These are phyloP conservation scores for Odontomachus brunneus DNA, from an alignment of 1,140 invertebrate species.

Conservation along the genomic window DNA sequence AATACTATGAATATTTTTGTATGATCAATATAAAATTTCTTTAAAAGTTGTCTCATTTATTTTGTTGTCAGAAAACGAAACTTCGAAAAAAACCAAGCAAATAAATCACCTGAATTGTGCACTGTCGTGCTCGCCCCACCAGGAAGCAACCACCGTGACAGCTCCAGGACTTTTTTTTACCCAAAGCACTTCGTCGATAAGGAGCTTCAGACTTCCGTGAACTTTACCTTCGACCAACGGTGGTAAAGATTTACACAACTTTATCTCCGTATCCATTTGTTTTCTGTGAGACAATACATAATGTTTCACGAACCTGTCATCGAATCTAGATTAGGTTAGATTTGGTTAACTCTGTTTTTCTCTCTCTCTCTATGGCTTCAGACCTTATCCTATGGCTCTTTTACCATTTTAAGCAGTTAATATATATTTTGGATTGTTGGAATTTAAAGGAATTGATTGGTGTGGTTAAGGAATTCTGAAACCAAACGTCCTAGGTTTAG, in stretches of 20 bases:
- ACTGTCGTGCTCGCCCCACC: constrained; percentile 82
- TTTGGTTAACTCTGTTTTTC: constrained; percentile 16
- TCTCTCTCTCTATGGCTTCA: no score
- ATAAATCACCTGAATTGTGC: constrained; percentile 79
- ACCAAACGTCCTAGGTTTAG: no score
- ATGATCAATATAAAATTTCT: not conserved
- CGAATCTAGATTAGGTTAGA: not conserved
- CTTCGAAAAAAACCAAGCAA: constrained; percentile 25
- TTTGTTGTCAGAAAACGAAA: not conserved
- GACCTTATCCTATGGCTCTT: no score
- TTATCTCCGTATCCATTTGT: constrained; percentile 78
- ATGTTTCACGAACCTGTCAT: constrained; percentile 20
- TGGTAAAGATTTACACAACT: constrained; percentile 76
- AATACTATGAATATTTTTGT: not conserved
- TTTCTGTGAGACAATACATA: constrained; percentile 34
- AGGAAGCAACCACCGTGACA: constrained; percentile 78
- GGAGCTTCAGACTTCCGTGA: constrained; percentile 79
- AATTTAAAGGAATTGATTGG: no score
- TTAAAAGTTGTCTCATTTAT: not conserved
- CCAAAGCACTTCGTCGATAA: constrained; percentile 81
- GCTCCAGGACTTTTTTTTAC: constrained; percentile 73
- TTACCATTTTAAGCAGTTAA: no score
- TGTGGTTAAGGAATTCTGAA: no score
- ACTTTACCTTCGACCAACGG: constrained; percentile 81
- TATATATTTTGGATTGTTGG: no score